These are phyloP conservation scores for Strigamia transsilvanica DNA, from an alignment of 2,888 invertebrate genomes.

Conservation along the genomic window DNA sequence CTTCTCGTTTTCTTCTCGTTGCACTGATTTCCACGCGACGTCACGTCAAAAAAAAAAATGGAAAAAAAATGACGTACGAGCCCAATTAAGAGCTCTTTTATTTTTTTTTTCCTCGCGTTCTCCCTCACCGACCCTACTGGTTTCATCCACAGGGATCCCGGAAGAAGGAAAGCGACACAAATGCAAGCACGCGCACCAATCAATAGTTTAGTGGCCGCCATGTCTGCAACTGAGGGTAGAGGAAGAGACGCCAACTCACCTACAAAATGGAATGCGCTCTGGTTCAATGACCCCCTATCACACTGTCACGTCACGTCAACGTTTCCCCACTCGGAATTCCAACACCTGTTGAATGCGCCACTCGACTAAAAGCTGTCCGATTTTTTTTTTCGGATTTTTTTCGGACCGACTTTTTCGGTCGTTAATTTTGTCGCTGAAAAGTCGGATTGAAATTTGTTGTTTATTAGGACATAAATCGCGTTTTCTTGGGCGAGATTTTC, in stretches of 20 bases:
- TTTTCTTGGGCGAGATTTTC: not conserved
- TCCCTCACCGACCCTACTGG: constrained; percentile 39
- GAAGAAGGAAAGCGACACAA: constrained; percentile 48
- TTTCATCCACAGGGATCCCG: constrained; percentile 50
- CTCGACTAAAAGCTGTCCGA: not conserved
- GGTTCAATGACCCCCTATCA: constrained; percentile 34
- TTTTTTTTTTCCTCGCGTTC: not conserved
- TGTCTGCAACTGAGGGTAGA: constrained; percentile 24
- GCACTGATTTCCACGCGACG: not conserved
- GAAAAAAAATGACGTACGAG: not conserved
- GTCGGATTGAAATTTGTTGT: not conserved
- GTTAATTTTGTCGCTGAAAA: no score
- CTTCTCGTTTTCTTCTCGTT: no score
- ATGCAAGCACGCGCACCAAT: constrained; percentile 40
- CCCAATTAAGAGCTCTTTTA: constrained; percentile 4
- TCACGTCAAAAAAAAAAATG: not conserved
- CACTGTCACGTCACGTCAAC: constrained; percentile 14
- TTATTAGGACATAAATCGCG: not conserved
- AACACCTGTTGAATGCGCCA: constrained; percentile 29
- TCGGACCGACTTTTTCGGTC: not conserved
- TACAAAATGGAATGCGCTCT: constrained; percentile 24
- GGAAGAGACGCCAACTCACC: constrained; percentile 30
- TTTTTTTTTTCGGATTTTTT: not conserved
- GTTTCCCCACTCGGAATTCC: not conserved
- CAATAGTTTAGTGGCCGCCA: constrained; percentile 48